These are phyloP conservation scores for Trichechus manatus DNA, from an alignment of 2,113 vertebrate species.

Conservation along the genomic window DNA sequence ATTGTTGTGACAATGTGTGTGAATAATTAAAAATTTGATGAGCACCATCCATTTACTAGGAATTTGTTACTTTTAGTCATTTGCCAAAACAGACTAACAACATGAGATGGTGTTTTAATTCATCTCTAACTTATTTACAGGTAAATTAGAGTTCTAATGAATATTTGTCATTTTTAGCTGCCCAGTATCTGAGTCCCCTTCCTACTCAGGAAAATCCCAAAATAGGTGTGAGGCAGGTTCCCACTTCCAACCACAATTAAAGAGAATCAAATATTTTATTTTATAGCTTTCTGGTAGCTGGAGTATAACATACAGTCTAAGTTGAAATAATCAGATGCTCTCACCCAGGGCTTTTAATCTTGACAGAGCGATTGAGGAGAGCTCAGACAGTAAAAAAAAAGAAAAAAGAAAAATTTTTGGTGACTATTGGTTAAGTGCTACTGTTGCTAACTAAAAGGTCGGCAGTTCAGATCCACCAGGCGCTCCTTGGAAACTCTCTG, in stretches of 20 bases:
- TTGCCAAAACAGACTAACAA: neutral
- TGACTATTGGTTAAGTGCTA: neutral
- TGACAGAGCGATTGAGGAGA: neutral
- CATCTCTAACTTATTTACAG: neutral
- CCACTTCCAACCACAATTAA: neutral
- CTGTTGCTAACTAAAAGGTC: no score
- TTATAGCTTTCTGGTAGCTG: neutral
- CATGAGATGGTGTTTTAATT: neutral
- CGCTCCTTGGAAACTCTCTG: no score
- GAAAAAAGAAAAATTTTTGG: neutral
- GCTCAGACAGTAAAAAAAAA: neutral
- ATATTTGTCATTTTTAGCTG: neutral
- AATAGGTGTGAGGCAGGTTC: neutral
- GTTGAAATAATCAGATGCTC: neutral
- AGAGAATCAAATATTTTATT: neutral
- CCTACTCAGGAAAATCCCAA: neutral
- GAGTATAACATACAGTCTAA: neutral
- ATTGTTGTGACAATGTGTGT: neutral
- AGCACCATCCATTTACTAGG: neutral
- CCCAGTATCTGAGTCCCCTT: neutral
- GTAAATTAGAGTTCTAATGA: neutral
- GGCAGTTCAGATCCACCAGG: no score
- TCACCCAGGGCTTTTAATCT: neutral
- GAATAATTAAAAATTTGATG: neutral
- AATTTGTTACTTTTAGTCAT: neutral